These are phyloP conservation scores for Corythaeola cristata DNA, from an alignment of 2,113 vertebrate species.

Conservation along the genomic window DNA sequence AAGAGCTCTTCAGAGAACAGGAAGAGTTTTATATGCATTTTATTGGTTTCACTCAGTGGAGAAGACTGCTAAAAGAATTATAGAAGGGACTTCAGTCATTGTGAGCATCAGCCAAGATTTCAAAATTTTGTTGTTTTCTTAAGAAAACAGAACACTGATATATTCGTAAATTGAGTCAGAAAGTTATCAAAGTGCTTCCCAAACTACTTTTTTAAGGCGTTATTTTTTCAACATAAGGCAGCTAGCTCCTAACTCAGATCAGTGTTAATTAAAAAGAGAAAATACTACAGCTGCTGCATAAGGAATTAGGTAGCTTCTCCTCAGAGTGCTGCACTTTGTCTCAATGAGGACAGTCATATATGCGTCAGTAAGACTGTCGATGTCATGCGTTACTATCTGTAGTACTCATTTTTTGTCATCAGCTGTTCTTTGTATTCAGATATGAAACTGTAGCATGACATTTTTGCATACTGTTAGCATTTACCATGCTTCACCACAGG, in stretches of 20 bases:
- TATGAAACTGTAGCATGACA: not conserved
- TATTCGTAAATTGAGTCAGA: not conserved
- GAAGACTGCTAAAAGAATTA: not conserved
- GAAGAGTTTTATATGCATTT: not conserved
- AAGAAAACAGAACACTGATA: not conserved
- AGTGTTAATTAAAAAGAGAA: not conserved
- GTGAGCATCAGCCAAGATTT: not conserved
- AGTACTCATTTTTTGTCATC: not conserved
- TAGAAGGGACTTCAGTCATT: not conserved
- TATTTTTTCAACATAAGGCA: not conserved
- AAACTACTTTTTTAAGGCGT: not conserved
- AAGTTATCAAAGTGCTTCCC: not conserved
- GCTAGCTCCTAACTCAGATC: not conserved
- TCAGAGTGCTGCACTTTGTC: not conserved
- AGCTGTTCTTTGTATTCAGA: not conserved
- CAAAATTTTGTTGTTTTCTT: not conserved
- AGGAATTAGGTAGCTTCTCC: not conserved
- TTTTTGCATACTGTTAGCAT: not conserved
- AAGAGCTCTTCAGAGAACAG: not conserved
- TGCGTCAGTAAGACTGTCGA: not conserved
- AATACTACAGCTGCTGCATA: not conserved
- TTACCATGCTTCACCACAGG: not conserved
- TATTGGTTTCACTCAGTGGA: not conserved
- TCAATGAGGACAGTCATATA: not conserved
- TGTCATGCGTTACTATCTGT: not conserved